Evolutionary conservation across 1,140 invertebrate genomes (phyloP).

Genomic region (Brachionus rotundiformis): DNA sequence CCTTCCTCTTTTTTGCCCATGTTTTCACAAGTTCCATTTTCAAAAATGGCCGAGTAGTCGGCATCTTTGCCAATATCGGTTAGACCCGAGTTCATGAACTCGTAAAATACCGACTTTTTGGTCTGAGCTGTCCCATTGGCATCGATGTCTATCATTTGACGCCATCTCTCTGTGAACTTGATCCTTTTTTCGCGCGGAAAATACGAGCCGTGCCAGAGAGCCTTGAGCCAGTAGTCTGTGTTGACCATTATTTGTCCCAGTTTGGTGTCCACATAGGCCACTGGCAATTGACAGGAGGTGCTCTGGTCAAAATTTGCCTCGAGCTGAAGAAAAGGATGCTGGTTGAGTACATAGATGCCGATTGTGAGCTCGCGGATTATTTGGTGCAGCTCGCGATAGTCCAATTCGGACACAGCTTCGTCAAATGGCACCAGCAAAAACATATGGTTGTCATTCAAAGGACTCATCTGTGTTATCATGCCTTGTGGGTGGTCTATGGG

Average conservation of each 20-base stretch:
- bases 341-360: constrained; percentile 63
- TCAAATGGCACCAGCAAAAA: constrained; percentile 35
- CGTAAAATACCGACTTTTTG: constrained; percentile 60
- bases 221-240: constrained; percentile 64
- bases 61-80: neutral
- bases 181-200: constrained; percentile 63
- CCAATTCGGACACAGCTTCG: neutral
- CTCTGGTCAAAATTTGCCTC: constrained; percentile 63
- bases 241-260: constrained; percentile 60
- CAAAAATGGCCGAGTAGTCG: constrained; percentile 7
- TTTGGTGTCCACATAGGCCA: constrained; percentile 62
- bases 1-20: neutral
- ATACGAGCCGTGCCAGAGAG: constrained; percentile 63
- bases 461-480: constrained; percentile 57
- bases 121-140: constrained; percentile 59
- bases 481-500: constrained; percentile 60
- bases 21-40: neutral
- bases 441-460: constrained; percentile 53
- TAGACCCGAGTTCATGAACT: constrained; percentile 61
- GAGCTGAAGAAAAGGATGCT: constrained; percentile 58
- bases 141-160: constrained; percentile 60
- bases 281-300: constrained; percentile 60
- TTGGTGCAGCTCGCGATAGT: constrained; percentile 58
- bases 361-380: constrained; percentile 62
- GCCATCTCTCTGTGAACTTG: constrained; percentile 64